These are phyloP conservation scores for Porites lutea DNA, from an alignment of 64 coral and sea anemone genomes.

Conservation along the genomic window DNA sequence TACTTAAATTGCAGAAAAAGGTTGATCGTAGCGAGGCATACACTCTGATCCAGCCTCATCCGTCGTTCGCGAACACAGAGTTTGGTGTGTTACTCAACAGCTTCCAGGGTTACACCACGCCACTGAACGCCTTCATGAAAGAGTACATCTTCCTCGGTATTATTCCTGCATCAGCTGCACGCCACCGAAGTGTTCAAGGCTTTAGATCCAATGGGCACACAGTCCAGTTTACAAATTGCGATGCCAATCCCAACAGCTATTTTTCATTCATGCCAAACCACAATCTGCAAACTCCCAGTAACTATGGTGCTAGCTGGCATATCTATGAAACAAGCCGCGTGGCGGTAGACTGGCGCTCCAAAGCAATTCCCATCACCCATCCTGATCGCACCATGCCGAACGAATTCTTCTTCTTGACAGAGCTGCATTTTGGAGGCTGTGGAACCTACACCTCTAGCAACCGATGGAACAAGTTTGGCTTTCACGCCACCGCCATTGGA, in stretches of 20 bases:
- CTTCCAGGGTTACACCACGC: constrained; percentile 20
- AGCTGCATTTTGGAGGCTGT: constrained; percentile 77
- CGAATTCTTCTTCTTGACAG: constrained; percentile 43
- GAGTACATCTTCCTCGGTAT: constrained; percentile 15
- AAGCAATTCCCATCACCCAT: neutral
- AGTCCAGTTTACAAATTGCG: constrained; percentile 44
- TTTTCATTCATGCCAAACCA: constrained; percentile 54
- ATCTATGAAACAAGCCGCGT: constrained; percentile 29
- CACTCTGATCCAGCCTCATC: constrained; percentile 3
- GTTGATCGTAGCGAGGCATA: constrained; percentile 25
- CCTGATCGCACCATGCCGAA: constrained; percentile 17
- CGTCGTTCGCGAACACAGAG: neutral
- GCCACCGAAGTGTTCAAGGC: neutral
- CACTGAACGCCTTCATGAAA: neutral
- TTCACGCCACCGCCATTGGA: constrained; percentile 66
- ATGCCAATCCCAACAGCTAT: constrained; percentile 4
- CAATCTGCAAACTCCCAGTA: neutral
- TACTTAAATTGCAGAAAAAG: constrained; percentile 45
- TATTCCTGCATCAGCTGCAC: neutral
- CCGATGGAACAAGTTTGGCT: constrained; percentile 22
- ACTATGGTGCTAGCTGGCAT: neutral
- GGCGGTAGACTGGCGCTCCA: constrained; percentile 63
- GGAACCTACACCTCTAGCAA: constrained; percentile 67
- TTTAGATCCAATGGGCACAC: constrained; percentile 45
- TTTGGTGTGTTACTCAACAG: constrained; percentile 18